Conservation (phyloP, 2,113 vertebrate genomes). For the Passer montanus region DNA sequence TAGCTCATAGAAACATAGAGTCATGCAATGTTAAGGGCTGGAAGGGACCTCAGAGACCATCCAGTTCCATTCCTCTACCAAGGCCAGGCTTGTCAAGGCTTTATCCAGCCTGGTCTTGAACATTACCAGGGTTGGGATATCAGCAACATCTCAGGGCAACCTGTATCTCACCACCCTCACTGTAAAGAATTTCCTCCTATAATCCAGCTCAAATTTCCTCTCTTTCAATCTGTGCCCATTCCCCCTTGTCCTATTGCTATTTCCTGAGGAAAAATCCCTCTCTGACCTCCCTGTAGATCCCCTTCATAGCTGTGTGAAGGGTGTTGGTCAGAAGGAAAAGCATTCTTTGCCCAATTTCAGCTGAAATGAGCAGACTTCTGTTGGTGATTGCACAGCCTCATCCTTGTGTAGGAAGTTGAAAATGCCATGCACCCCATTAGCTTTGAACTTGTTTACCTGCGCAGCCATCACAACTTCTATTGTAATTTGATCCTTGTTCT, state of each 20-base stretch:
- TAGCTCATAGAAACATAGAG: not conserved
- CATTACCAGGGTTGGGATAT: not conserved
- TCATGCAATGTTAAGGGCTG: not conserved
- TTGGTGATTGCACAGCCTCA: not conserved
- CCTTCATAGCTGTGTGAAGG: not conserved
- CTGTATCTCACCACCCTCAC: not conserved
- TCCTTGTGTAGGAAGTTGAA: not conserved
- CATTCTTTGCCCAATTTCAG: not conserved
- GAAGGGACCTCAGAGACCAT: not conserved
- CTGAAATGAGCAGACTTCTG: not conserved
- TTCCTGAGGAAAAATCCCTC: not conserved
- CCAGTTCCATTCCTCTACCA: not conserved
- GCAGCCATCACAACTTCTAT: not conserved
- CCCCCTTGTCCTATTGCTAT: not conserved
- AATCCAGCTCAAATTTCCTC: not conserved
- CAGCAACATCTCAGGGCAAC: not conserved
- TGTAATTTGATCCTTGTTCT: constrained; percentile 13
- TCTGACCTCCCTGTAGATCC: not conserved
- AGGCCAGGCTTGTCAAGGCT: not conserved
- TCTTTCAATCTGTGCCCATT: not conserved
- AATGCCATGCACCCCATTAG: not conserved
- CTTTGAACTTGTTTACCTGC: not conserved
- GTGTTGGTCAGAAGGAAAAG: not conserved
- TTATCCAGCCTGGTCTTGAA: not conserved
- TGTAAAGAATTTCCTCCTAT: not conserved